Base-by-base conservation (phyloP, 2,888 invertebrate species). In the Perithous albicinctus region DNA sequence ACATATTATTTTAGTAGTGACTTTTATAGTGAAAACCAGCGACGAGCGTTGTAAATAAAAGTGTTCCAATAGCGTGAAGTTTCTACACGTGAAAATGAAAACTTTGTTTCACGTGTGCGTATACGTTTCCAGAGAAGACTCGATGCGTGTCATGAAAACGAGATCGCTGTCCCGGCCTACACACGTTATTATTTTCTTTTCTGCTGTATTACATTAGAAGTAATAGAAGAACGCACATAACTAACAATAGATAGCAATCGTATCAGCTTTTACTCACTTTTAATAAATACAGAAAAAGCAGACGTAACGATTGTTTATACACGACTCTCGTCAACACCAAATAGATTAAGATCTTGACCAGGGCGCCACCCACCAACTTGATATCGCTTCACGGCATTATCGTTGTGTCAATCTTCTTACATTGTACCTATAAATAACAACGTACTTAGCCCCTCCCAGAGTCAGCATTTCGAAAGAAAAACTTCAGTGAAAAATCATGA, bases 121-220 rank as follows among this genome's bases (percentile, higher is more conserved):
- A n/a, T 3, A n/a, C 26, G 63, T 12, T 35, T 41, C 6, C 4
- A n/a, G 18, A 48, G 12, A n/a, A n/a, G n/a, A 23, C 3, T 3
- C 66, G 66, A 66, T 48, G 46, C 66, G 66, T 32, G 18, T 46
- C 48, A 66, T 20, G 32, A 66, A 29, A 66, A 32, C 18, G 7
- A 43, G 29, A 48, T 29, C 29, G 0, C 46, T 29, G 66, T 12
- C 15, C n/a, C 32, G 48, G 15, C 29, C 29, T 29, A 32, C 1
- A 18, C 18, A 20, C n/a, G 32, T 32, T 66, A 12, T 48, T 66
- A 48, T 48, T 66, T 66, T 48, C 29, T 15, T 32, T 66, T 66
- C 32, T 18, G 48, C 32, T 1, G 66, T 32, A 12, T 32, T 66
- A 48, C 66, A 66, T 56, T 32, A 29, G 29, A 15, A 1, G 0